Conservation (phyloP, 2,888 invertebrate species). For the Drosophila meridiana region DNA sequence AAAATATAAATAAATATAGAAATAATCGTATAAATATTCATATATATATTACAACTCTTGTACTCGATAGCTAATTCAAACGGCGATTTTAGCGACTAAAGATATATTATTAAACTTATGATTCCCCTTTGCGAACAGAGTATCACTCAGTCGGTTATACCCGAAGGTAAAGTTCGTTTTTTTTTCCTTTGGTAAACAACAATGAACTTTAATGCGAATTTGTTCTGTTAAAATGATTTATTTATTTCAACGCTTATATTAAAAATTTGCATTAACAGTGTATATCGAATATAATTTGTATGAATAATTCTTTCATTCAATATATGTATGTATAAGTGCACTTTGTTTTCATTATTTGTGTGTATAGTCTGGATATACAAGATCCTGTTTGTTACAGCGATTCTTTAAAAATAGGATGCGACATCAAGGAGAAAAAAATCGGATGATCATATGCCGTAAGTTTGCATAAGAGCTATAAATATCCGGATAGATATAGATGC, state of each 20-base stretch:
- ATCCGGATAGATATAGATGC: constrained; percentile 18
- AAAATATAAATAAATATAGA: too few relatives aligned
- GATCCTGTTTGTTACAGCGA: constrained; percentile 44
- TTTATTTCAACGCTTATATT: constrained; percentile 80
- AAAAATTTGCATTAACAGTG: constrained; percentile 75
- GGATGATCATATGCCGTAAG: constrained; percentile 55
- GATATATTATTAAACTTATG: too few relatives aligned
- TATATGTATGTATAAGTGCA: constrained; percentile 67
- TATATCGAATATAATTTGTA: constrained; percentile 65
- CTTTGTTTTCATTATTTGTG: constrained; percentile 58
- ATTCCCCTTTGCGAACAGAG: too few relatives aligned
- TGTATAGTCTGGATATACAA: constrained; percentile 42
- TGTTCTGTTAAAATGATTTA: constrained; percentile 75
- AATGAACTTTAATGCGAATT: not conserved
- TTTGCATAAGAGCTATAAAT: constrained; percentile 25
- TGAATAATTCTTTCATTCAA: constrained; percentile 48
- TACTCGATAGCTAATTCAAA: too few relatives aligned
- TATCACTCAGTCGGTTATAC: too few relatives aligned
- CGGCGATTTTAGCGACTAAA: too few relatives aligned
- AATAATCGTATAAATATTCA: too few relatives aligned
- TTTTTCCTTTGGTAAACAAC: too few relatives aligned
- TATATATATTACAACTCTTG: too few relatives aligned
- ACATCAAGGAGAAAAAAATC: constrained; percentile 46
- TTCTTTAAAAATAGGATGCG: constrained; percentile 48
- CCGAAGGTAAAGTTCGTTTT: too few relatives aligned